Percentiles rank a stretch among this genome's conserved stretches.
phyloP scores from a whole-genome alignment of 2,113 vertebrate species.

The Erinaceus europaeus region DNA sequence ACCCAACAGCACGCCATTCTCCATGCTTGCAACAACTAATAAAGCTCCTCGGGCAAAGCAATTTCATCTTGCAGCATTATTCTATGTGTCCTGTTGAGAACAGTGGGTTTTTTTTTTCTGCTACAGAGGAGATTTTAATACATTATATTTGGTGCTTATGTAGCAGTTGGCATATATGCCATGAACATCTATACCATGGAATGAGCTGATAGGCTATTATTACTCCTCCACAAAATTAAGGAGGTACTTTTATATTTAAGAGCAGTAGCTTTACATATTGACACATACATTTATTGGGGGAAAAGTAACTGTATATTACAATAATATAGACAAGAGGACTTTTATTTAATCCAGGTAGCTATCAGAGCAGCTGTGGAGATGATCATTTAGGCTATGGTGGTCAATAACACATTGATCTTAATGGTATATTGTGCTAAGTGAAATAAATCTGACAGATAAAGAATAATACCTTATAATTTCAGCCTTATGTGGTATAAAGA shows the following conservation, averaged over 20 bases:
- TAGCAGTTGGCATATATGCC: neutral
- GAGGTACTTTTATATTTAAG: neutral
- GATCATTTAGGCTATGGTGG: neutral
- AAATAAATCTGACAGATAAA: too few relatives aligned
- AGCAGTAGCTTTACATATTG: neutral
- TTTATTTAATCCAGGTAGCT: neutral
- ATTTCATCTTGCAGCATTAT: slow-evolving; percentile 8
- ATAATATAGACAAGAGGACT: neutral
- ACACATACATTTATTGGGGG: neutral
- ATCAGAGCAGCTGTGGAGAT: neutral
- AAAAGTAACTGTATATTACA: neutral
- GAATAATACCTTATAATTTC: too few relatives aligned
- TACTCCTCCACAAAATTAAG: neutral
- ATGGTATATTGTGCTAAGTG: too few relatives aligned
- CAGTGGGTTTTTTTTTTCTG: neutral
- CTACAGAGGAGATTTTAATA: neutral
- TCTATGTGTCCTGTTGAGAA: neutral
- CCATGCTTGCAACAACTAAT: neutral
- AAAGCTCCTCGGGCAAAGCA: slow-evolving; percentile 14
- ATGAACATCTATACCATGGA: too few relatives aligned
- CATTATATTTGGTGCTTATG: neutral
- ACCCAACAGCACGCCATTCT: neutral
- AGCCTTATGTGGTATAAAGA: too few relatives aligned
- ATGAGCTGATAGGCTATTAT: neutral
- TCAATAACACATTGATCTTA: neutral